Evolutionary conservation across 2,113 vertebrate genomes (phyloP), one percentile per base, ranked within the genome.

Genomic region (Ptychochromis oligacanthus): DNA sequence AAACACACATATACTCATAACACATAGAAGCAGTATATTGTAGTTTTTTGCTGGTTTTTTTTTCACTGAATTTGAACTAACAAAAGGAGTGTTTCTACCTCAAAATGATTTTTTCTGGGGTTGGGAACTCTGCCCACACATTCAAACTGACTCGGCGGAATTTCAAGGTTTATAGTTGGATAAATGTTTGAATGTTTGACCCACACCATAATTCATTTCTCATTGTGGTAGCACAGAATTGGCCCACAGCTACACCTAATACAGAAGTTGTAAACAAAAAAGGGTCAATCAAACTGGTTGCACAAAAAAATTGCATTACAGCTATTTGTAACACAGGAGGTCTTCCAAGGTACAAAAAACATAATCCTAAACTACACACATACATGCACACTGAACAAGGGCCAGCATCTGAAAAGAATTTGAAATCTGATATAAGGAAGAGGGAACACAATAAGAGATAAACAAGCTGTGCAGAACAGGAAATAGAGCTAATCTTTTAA

Each of bases 371-470:
- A 58, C 49, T 36, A 34, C n/a, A 78, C 77, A 67, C 26, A 82
- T 28, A 52, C 38, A 54, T 2, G 43, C 22, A 77, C 13, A 67
- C 26, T 34, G 54, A 76, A 26, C 4, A 22, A 38, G 24, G 5
- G 28, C 17, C 22, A 17, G 43, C 7, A 43, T 77, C 49, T 67
- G 52, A 18, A 77, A 78, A 72, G 28, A 76, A 26, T 31, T 34
- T 85, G 49, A 74, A 81, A 87, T 83, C 80, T 89, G 49, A 87
- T 87, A 77, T 85, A 56, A 82, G 67, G 79, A 72, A 72, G 26
- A 52, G 11, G 62, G 22, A 67, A 49, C 62, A 81, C 80, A 85
- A 57, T 79, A 79, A 75, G 17, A 85, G 72, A 78, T 87, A 82
- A 86, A 81, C 84, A 82, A 87, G 22, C 18, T 72, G 31, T 77